A percentile compares a stretch with the other conserved stretches of the same genome.
These are phyloP conservation scores for Morinoia aosen DNA, from an alignment of 2,888 invertebrate species.

Conservation along the genomic window DNA sequence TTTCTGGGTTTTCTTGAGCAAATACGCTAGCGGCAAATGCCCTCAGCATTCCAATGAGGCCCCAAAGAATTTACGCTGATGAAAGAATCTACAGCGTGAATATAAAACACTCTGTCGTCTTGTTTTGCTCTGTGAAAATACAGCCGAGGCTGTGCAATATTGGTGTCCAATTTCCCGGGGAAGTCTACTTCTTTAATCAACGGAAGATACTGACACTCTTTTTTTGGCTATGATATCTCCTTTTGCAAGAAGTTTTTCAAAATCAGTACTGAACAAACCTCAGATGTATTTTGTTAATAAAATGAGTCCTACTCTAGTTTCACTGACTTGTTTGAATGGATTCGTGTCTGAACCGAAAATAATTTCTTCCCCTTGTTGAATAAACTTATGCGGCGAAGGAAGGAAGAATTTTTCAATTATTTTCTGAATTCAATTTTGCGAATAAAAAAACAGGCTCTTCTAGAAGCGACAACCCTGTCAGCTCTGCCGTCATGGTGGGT, in stretches of 20 bases:
- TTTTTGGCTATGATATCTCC: no score
- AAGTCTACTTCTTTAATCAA: neutral
- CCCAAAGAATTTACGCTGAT: conserved; percentile 17
- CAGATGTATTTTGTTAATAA: neutral
- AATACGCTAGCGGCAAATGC: neutral
- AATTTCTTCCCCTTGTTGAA: no score
- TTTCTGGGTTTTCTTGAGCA: conserved; percentile 17
- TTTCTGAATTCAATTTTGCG: no score
- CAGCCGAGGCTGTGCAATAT: neutral
- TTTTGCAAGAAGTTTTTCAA: neutral
- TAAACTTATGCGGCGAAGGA: no score
- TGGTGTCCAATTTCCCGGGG: neutral
- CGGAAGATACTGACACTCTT: neutral
- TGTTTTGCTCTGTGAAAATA: neutral
- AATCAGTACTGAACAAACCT: neutral
- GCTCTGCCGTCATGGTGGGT: no score
- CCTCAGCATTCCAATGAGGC: neutral
- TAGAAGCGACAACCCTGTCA: no score
- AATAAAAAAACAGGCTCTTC: no score
- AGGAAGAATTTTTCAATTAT: no score
- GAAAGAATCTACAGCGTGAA: conserved; percentile 8
- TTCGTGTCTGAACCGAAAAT: no score
- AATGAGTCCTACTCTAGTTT: no score
- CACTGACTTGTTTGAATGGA: neutral
- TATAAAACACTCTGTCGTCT: neutral